Percentiles rank a stretch among this genome's conserved stretches.
Evolutionary conservation across 1,140 invertebrate genomes (phyloP).

Genomic region (Melitaea cinxia): DNA sequence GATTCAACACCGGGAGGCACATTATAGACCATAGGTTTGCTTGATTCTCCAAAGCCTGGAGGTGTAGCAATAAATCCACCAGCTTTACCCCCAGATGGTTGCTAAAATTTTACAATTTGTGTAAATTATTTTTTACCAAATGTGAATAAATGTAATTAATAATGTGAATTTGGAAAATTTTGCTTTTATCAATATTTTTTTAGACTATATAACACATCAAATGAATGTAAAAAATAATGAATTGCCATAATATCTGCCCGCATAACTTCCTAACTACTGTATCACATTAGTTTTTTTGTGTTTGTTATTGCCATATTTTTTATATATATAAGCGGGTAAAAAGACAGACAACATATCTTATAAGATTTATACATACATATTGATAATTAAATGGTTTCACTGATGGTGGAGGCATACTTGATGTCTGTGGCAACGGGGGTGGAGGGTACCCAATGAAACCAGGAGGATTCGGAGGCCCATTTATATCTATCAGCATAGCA

Average conservation of each 20-base stretch:
- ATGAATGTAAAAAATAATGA: too few species aligned
- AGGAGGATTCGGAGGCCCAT: constrained; percentile 85
- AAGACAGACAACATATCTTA: too few species aligned
- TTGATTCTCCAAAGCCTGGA: constrained; percentile 51
- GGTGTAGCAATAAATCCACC: constrained; percentile 82
- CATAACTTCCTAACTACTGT: too few species aligned
- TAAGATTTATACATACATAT: constrained; percentile 50
- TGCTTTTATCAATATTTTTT: too few species aligned
- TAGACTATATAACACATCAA: too few species aligned
- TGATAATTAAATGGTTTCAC: constrained; percentile 83
- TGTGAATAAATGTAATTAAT: too few species aligned
- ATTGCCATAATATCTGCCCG: too few species aligned
- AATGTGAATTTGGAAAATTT: too few species aligned
- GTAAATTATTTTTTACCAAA: too few species aligned
- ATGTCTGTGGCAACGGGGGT: constrained; percentile 83
- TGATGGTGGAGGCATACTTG: constrained; percentile 58
- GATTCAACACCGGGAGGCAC: constrained; percentile 84
- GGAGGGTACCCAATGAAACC: constrained; percentile 91
- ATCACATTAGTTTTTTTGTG: too few species aligned
- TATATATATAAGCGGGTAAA: too few species aligned
- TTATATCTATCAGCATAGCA: constrained; percentile 91
- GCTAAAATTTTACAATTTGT: constrained; percentile 29
- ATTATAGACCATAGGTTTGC: constrained; percentile 86
- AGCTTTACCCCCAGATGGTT: constrained; percentile 73
- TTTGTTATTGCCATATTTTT: too few species aligned